Percentiles rank a stretch among this genome's conserved stretches.
phyloP scores from a whole-genome alignment of 2,888 invertebrate species.

The Theristus sp. region DNA sequence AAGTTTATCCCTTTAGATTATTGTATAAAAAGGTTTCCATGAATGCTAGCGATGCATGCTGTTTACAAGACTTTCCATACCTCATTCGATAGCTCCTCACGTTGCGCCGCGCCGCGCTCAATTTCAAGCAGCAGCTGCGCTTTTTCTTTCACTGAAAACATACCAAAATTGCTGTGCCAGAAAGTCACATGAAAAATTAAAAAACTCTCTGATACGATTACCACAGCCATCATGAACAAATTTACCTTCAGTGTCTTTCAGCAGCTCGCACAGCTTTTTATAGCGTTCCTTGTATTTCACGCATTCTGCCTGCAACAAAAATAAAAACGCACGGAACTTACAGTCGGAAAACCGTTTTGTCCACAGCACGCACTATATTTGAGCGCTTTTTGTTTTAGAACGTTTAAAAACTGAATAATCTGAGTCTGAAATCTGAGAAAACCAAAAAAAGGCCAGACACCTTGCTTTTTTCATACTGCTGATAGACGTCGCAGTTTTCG shows the following conservation, averaged over 20 bases:
- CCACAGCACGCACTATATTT: too few species aligned
- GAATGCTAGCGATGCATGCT: too few species aligned
- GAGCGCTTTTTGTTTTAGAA: too few species aligned
- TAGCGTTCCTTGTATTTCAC: slow-evolving; percentile 1
- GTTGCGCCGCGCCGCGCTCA: not conserved
- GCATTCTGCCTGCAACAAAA: not conserved
- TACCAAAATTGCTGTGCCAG: not conserved
- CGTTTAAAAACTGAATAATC: too few species aligned
- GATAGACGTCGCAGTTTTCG: not conserved
- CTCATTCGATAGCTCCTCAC: not conserved
- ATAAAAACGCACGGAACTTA: not conserved
- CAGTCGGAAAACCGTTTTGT: too few species aligned
- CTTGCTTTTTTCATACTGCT: not conserved
- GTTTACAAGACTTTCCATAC: not conserved
- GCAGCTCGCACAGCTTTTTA: slow-evolving; percentile 3
- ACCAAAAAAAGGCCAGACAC: not conserved
- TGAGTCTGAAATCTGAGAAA: not conserved
- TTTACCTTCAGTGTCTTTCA: slow-evolving; percentile 1
- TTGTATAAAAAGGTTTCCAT: too few species aligned
- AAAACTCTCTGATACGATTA: too few species aligned
- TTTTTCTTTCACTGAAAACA: slow-evolving; percentile 2
- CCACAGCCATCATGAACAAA: too few species aligned
- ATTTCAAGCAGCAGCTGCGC: not conserved
- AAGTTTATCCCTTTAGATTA: too few species aligned
- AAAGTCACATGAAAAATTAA: not conserved